Base-by-base conservation (phyloP, 2,888 invertebrate species). In the Ptycholaimellus sp. region DNA sequence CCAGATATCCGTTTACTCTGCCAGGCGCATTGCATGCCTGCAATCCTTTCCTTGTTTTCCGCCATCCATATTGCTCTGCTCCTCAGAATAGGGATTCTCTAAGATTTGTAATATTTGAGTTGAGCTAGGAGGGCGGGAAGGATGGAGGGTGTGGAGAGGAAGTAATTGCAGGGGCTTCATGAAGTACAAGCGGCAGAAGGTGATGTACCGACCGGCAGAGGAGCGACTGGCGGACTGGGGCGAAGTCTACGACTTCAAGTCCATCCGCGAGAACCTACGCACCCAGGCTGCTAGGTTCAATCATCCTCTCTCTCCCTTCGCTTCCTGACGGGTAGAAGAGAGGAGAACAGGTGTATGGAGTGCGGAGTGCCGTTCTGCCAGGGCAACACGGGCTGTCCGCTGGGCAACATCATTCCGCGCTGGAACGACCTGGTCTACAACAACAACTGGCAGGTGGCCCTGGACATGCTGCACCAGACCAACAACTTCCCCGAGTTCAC, bases 321-420 rank as follows among this genome's bases (percentile, higher is more conserved):
- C n/a, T n/a, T n/a, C n/a, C n/a, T n/a, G n/a, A n/a, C n/a, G n/a
- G n/a, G n/a, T n/a, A n/a, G n/a, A n/a, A n/a, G n/a, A n/a, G n/a
- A n/a, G n/a, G n/a, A n/a, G n/a, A n/a, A n/a, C 38, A 61, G 67
- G 40, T 96, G 93, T 58, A 93, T 93, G 93, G 93, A 93, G 56
- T 93, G 93, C 61, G 93, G 93, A 19, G 85, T 96, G n/a, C 85
- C 85, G 7, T 85, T 87, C 67, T 96, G 96, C 57, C 82, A 83
- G 58, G 80, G 80, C 27, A 70, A 71, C 28, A 80, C 87, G 59
- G 93, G 93, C 33, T 96, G 93, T 58, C 93, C 93, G 1, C 70
- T 96, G 28, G 90, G 90, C 23, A 96, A 96, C 62, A 83, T 96
- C 49, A 85, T 96, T 47, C 96, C 96, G 37, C 87, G 87, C 65